Conservation (phyloP, 2,113 vertebrate species). For the Galbula dea region DNA sequence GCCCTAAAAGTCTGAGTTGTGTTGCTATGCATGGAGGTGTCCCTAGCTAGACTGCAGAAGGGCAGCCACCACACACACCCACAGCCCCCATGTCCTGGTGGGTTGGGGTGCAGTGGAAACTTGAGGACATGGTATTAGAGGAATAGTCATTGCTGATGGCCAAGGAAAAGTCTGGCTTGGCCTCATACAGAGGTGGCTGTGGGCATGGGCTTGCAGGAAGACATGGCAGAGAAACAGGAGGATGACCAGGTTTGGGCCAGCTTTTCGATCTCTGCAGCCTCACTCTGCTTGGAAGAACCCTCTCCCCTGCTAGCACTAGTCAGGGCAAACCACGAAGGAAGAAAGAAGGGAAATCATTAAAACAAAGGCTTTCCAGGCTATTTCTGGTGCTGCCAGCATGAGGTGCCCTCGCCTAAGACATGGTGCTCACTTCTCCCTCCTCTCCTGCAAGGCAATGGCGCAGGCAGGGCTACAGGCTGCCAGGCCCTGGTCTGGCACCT, state of each 20-base stretch:
- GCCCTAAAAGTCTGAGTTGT: not conserved
- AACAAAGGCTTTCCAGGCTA: slow-evolving; percentile 54
- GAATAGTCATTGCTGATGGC: not conserved
- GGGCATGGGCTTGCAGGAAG: not conserved
- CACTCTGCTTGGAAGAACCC: not conserved
- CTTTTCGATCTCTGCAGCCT: not conserved
- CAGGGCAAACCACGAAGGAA: not conserved
- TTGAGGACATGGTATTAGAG: not conserved
- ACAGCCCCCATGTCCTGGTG: accelerated
- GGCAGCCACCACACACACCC: not conserved
- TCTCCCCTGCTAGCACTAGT: not conserved
- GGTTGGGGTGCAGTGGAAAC: accelerated
- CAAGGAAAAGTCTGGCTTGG: not conserved
- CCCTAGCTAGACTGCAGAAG: accelerated
- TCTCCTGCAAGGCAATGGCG: not conserved
- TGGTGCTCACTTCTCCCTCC: not conserved
- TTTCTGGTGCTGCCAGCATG: slow-evolving; percentile 65
- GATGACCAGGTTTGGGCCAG: not conserved
- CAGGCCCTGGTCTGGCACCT: slow-evolving; percentile 22
- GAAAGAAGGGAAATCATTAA: not conserved
- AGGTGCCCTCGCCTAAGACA: slow-evolving; percentile 68
- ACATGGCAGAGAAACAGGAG: not conserved
- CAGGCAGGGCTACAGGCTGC: slow-evolving; percentile 46
- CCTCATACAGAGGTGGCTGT: not conserved
- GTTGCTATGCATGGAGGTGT: accelerated